Evolutionary conservation across 2,797 vertebrate genomes (phyloP).

Genomic region (Ibycter americanus): DNA sequence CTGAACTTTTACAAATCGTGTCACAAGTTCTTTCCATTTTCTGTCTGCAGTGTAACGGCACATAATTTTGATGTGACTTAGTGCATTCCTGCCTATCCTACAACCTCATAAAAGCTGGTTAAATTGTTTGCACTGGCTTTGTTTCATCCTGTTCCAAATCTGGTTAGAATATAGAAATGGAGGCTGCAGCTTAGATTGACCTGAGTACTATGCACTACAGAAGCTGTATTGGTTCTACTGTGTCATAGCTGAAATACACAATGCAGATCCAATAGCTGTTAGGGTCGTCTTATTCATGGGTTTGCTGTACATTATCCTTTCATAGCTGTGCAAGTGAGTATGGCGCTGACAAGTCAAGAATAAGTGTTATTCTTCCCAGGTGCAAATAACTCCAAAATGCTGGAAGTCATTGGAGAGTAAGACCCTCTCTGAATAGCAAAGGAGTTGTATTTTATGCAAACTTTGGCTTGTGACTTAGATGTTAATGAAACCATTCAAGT

Average conservation of each 20-base stretch:
- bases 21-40: not conserved
- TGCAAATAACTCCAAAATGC: not conserved
- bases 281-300: not conserved
- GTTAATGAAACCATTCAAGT: conserved; percentile 79
- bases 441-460: conserved; percentile 43
- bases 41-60: not conserved
- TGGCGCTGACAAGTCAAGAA: not conserved
- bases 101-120: not conserved
- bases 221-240: not conserved
- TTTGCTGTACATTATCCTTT: not conserved
- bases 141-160: not conserved
- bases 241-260: not conserved
- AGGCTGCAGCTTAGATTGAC: not conserved
- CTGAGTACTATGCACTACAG: not conserved
- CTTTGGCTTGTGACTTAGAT: conserved; percentile 72
- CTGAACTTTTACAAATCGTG: not conserved
- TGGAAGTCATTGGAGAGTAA: not conserved
- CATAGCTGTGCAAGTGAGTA: not conserved
- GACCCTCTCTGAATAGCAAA: not conserved
- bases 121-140: not conserved
- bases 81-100: not conserved
- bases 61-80: not conserved
- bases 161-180: not conserved
- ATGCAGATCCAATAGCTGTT: not conserved
- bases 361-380: not conserved